phyloP scores from a whole-genome alignment of 2,113 vertebrate genomes.

The Neodontobutis hainanensis region DNA sequence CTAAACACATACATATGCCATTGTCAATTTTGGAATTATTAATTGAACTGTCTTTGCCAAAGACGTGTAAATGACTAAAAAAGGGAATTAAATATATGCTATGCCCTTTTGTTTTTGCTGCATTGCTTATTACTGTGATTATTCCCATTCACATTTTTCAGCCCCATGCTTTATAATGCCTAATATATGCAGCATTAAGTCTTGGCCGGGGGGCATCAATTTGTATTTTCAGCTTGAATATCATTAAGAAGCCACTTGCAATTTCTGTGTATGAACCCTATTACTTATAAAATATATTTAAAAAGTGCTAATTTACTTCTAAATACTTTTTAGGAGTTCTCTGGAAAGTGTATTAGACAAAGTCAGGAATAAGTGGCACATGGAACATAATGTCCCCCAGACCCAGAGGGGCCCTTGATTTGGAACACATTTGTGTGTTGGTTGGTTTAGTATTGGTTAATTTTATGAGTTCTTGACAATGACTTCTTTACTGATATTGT shows the following conservation, averaged over 20 bases:
- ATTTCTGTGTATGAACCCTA: conserved; percentile 13
- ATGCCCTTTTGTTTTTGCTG: conserved; percentile 30
- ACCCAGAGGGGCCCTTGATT: too few species aligned
- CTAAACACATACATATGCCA: conserved; percentile 12
- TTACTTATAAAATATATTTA: conserved; percentile 28
- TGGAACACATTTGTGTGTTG: too few species aligned
- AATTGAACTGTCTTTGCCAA: conserved; percentile 34
- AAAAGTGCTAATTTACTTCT: not conserved
- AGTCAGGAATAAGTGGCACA: not conserved
- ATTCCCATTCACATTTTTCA: conserved; percentile 45
- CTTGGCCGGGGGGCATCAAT: conserved; percentile 50
- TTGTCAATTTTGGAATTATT: conserved; percentile 27
- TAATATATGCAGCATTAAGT: conserved; percentile 55
- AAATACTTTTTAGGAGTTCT: conserved; percentile 7
- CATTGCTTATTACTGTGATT: conserved; percentile 42
- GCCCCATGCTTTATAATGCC: conserved; percentile 22
- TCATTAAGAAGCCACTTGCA: conserved; percentile 37
- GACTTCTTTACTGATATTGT: too few species aligned
- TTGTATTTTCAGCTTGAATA: conserved; percentile 49
- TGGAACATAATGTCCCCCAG: too few species aligned
- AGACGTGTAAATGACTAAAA: conserved; percentile 39
- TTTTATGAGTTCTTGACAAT: too few species aligned
- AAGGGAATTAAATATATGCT: conserved; percentile 35
- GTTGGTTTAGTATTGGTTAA: too few species aligned
- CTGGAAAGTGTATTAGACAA: not conserved